Evolutionary conservation across 2,797 vertebrate species (phyloP).

Genomic region (Yasuhikotakia modesta): DNA sequence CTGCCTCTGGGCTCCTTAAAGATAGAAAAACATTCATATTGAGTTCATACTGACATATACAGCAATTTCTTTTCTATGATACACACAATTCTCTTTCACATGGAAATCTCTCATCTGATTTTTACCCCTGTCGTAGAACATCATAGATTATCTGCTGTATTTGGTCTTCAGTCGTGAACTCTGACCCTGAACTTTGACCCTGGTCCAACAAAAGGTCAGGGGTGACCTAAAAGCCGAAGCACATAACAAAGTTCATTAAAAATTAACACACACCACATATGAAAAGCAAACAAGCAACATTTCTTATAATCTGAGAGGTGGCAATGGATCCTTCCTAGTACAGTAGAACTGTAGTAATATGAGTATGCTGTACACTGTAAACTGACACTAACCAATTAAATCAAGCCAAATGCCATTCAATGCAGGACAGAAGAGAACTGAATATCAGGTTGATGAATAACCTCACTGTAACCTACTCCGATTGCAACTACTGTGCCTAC

Average conservation of each 20-base stretch:
- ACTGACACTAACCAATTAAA: slow-evolving; percentile 30
- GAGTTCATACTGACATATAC: neutral
- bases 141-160: slow-evolving; percentile 81
- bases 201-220: slow-evolving; percentile 94
- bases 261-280: slow-evolving; percentile 31
- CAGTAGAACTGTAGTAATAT: slow-evolving; percentile 14
- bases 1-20: slow-evolving; percentile 81
- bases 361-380: slow-evolving; percentile 14
- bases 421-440: slow-evolving; percentile 28
- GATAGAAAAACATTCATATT: neutral
- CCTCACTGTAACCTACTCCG: slow-evolving; percentile 40
- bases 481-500: slow-evolving; percentile 6
- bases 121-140: slow-evolving; percentile 88
- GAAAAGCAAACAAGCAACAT: neutral
- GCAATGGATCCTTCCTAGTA: slow-evolving; percentile 4
- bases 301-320: slow-evolving; percentile 10
- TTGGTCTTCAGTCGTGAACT: slow-evolving; percentile 76
- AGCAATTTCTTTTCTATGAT: neutral
- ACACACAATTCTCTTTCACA: neutral
- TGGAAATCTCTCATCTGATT: neutral
- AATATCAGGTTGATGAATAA: slow-evolving; percentile 29
- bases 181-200: slow-evolving; percentile 78
- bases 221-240: slow-evolving; percentile 84
- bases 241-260: slow-evolving; percentile 73
- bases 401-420: slow-evolving; percentile 40